phyloP scores from a whole-genome alignment of 2,888 invertebrate genomes.

The Andricus curvator region DNA sequence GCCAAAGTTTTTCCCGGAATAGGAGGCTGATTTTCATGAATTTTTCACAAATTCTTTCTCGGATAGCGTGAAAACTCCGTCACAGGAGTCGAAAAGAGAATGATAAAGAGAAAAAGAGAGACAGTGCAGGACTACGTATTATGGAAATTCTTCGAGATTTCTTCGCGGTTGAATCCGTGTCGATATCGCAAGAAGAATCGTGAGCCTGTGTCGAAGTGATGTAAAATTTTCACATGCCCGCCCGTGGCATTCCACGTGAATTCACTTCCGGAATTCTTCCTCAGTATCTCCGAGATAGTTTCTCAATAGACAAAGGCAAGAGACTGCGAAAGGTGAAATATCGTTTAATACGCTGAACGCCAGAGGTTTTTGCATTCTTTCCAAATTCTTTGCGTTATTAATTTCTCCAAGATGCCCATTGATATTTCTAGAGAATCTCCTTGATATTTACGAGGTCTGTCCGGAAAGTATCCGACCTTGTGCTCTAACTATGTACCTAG shows the following conservation, averaged over 20 bases:
- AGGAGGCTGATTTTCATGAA: conserved; percentile 42
- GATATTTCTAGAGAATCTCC: neutral
- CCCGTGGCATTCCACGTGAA: conserved; percentile 53
- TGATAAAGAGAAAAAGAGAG: conserved; percentile 23
- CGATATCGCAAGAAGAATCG: conserved; percentile 43
- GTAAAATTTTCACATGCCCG: conserved; percentile 50
- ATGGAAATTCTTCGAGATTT: conserved; percentile 56
- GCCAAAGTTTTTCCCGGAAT: conserved; percentile 35
- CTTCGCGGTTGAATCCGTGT: conserved; percentile 38
- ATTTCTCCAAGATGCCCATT: conserved; percentile 19
- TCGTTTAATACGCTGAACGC: conserved; percentile 31
- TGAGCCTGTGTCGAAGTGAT: conserved; percentile 36
- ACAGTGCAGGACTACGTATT: conserved; percentile 44
- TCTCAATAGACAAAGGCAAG: conserved; percentile 40
- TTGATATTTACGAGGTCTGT: neutral
- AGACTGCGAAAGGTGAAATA: conserved; percentile 38
- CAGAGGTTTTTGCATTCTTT: conserved; percentile 27
- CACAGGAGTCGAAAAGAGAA: conserved; percentile 19
- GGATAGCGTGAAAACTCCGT: conserved; percentile 11
- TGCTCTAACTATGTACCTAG: too few species aligned
- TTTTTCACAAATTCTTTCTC: conserved; percentile 40
- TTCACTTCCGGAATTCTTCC: conserved; percentile 54
- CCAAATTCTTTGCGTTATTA: conserved; percentile 27
- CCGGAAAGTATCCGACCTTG: too few species aligned
- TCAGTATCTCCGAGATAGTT: conserved; percentile 38